phyloP scores from a whole-genome alignment of 2,888 invertebrate species.

The Helleia helle region DNA sequence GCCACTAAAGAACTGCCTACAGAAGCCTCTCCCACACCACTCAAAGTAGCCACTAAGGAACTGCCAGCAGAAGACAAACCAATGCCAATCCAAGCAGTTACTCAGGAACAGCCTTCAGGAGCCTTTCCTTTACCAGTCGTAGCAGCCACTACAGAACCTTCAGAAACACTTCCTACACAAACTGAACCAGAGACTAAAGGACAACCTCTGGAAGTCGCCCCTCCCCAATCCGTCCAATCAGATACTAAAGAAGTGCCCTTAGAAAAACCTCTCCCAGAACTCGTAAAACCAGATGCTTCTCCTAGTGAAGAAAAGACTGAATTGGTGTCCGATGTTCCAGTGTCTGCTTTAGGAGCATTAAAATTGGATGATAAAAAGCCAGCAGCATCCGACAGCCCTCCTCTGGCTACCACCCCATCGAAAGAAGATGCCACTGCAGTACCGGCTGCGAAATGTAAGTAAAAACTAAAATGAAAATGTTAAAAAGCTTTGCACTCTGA shows the following conservation, averaged over 20 bases:
- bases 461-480: slow-evolving; percentile 28
- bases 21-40: slow-evolving; percentile 16
- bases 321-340: slow-evolving; percentile 19
- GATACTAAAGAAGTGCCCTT: not conserved
- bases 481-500: slow-evolving; percentile 57
- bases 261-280: slow-evolving; percentile 6
- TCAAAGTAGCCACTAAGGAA: slow-evolving; percentile 15
- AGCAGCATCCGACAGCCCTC: slow-evolving; percentile 48
- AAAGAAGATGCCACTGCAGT: slow-evolving; percentile 44
- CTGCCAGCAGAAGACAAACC: not conserved
- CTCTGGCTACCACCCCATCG: slow-evolving; percentile 55
- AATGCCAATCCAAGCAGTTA: slow-evolving; percentile 19
- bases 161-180: not conserved
- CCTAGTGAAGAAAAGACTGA: slow-evolving; percentile 15
- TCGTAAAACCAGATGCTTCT: slow-evolving; percentile 11
- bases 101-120: not conserved
- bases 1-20: not conserved
- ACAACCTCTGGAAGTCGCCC: slow-evolving; percentile 3
- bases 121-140: not conserved
- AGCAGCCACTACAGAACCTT: not conserved
- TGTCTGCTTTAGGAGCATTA: slow-evolving; percentile 18
- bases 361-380: slow-evolving; percentile 14
- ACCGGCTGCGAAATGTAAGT: slow-evolving; percentile 62
- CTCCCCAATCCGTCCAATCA: slow-evolving; percentile 1
- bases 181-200: not conserved